Evolutionary conservation across 1,140 invertebrate species (phyloP), one percentile per base, ranked within the genome.

Genomic region (Alviniconcha marisindica): DNA sequence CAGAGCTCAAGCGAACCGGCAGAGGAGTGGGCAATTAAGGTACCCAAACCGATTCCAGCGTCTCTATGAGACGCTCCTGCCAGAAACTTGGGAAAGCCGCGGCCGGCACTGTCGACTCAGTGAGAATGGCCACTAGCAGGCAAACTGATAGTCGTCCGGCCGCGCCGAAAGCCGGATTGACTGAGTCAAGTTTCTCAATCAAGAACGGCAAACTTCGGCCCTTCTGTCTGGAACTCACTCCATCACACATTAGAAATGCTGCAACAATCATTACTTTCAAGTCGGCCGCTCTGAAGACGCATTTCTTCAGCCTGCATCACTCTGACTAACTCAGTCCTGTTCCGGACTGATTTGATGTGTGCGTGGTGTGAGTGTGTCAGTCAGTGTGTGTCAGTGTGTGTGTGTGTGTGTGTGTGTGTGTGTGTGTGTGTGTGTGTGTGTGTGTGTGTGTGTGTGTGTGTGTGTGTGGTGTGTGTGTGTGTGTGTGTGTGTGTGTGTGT

Each of bases 321-420:
- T n/a, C n/a, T n/a, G n/a, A n/a, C n/a, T n/a, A n/a, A n/a, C 7
- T 31, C 10, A 5, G 7, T 24, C 28, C 21, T 63, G 60, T n/a
- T 24, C 21, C 60, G 24, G 74, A 38, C 15, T 42, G 38, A n/a
- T 31, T 77, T 31, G 21, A 24, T 77, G 74, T 77, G 74, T 40
- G 4, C 40, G 36, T 10, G 79, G 56, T 66, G 10, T 69, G 79
- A 42, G 31, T 81, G 79, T 40, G 79, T 66, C 56, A 42, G 79
- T 81, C 56, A 15, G 56, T 69, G 56, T 81, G 56, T 81, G 56
- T 69, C n/a, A 24, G 54, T 21, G 24, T 42, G 54, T 38, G 51
- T 56, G 40, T 44, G 44, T 44, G 28, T n/a, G 48, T n/a, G 76
- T 42, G 24, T 33, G 71, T 33, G 7, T 74, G 42, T 33, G 24